Conservation (phyloP, 2,797 vertebrate species). For the Ataeniobius toweri region DNA sequence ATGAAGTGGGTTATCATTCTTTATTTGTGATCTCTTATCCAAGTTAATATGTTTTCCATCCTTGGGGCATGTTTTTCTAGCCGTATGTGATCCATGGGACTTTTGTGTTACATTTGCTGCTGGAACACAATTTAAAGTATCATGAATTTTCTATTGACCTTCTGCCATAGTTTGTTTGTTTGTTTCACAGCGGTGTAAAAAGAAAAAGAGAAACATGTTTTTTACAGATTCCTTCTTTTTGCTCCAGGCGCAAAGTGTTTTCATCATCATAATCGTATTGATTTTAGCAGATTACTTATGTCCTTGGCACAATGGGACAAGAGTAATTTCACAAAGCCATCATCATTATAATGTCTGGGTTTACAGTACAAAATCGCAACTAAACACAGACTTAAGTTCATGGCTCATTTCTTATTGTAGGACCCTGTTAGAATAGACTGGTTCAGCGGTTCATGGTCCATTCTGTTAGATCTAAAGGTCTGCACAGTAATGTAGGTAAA, state of each 20-base stretch:
- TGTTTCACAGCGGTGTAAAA: constrained; percentile 35
- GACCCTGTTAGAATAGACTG: neutral
- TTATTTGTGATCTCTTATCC: constrained; percentile 57
- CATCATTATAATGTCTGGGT: constrained; percentile 22
- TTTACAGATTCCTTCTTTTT: constrained; percentile 42
- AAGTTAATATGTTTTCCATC: constrained; percentile 58
- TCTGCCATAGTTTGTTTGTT: constrained; percentile 28
- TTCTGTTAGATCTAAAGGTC: neutral
- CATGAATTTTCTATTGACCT: constrained; percentile 63
- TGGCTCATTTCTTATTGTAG: neutral
- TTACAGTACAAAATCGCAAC: neutral
- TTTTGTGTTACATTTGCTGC: constrained; percentile 43
- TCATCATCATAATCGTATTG: constrained; percentile 59
- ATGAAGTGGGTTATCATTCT: constrained; percentile 61
- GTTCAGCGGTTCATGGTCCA: neutral
- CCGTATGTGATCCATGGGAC: constrained; percentile 59
- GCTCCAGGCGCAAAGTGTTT: constrained; percentile 46
- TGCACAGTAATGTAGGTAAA: neutral
- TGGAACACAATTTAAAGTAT: constrained; percentile 56
- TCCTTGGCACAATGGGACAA: neutral
- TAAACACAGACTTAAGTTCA: neutral
- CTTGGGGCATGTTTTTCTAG: constrained; percentile 40
- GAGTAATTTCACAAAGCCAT: constrained; percentile 41
- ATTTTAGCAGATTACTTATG: constrained; percentile 49
- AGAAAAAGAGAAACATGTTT: constrained; percentile 44